Evolutionary conservation across 2,797 vertebrate species (phyloP).

Genomic region (Prunella strophiata): DNA sequence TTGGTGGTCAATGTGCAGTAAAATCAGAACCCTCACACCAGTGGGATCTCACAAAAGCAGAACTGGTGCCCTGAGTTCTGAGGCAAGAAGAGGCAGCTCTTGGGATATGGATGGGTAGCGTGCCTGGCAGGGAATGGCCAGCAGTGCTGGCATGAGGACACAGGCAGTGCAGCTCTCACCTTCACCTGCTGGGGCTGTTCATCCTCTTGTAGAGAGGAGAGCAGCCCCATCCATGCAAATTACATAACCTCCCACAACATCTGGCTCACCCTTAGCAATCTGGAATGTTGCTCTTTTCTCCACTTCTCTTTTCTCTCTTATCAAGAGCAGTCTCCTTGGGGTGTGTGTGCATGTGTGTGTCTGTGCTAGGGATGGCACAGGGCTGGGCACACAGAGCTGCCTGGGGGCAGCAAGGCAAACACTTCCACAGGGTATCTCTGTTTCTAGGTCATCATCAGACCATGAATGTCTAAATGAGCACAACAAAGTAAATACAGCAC

Average conservation of each 20-base stretch:
- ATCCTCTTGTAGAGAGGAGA: neutral
- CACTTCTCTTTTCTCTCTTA: neutral
- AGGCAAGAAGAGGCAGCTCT: neutral
- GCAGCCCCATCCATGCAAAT: rapidly evolving
- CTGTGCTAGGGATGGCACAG: neutral
- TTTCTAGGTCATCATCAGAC: neutral
- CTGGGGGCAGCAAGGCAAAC: neutral
- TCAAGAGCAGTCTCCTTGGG: neutral
- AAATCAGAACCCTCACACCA: neutral
- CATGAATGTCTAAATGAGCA: neutral
- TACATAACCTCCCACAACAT: neutral
- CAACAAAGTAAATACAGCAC: neutral
- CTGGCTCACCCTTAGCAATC: neutral
- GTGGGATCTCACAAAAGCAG: neutral
- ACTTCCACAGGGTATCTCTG: neutral
- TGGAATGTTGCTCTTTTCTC: neutral
- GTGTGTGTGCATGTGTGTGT: neutral
- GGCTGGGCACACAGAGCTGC: neutral
- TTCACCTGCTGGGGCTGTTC: neutral
- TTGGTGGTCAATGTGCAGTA: neutral
- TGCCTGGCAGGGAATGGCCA: neutral
- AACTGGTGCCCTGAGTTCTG: neutral
- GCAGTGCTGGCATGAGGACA: neutral
- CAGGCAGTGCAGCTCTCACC: rapidly evolving
- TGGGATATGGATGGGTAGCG: no score